Conservation (phyloP, 2,888 invertebrate genomes). For the Ferdinandea cuprea region DNA sequence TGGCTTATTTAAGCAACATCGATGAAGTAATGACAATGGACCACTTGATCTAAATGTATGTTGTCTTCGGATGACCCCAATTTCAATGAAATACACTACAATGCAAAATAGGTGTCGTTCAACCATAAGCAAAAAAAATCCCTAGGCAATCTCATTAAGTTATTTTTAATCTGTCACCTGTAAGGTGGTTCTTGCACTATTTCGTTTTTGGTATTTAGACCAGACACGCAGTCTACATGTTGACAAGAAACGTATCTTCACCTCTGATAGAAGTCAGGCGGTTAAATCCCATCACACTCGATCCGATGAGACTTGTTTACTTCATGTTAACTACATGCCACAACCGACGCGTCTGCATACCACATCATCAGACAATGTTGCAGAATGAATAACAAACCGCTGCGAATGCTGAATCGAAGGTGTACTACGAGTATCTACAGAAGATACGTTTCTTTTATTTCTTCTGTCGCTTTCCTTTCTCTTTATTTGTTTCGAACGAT, state of each 20-base stretch:
- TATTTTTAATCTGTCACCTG: too few relatives aligned
- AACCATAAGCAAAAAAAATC: too few relatives aligned
- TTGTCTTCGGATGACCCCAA: too few relatives aligned
- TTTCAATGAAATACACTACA: too few relatives aligned
- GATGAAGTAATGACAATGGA: too few relatives aligned
- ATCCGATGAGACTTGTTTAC: constrained; percentile 3
- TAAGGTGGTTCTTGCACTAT: background rate
- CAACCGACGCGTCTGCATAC: constrained; percentile 6
- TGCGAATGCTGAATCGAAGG: constrained; percentile 14
- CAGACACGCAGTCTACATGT: background rate
- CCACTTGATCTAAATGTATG: too few relatives aligned
- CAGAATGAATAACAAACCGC: constrained; percentile 6
- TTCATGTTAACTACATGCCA: background rate
- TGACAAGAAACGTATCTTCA: background rate
- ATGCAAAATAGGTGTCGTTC: too few relatives aligned
- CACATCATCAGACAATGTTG: constrained; percentile 25
- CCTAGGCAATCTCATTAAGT: too few relatives aligned
- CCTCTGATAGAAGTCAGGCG: background rate
- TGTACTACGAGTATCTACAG: constrained; percentile 13
- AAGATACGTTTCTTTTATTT: too few relatives aligned
- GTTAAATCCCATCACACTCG: background rate
- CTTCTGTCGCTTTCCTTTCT: background rate
- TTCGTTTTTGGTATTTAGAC: background rate
- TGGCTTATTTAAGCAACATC: too few relatives aligned
- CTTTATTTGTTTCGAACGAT: constrained; percentile 30